Evolutionary conservation across 2,888 invertebrate genomes (phyloP).

Genomic region (Acleris sparsana): DNA sequence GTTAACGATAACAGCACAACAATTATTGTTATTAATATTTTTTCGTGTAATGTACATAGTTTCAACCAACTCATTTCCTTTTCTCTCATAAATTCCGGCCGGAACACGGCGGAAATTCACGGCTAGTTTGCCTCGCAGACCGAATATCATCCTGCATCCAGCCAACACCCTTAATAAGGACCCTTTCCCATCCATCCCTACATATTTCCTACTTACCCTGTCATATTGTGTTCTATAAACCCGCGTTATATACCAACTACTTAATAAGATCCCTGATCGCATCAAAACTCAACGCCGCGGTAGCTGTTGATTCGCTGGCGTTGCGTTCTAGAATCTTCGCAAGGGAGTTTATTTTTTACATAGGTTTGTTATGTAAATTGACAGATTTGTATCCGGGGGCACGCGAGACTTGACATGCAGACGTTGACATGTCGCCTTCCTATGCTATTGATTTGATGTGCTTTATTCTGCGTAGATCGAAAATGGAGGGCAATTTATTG

Average conservation of each 20-base stretch:
- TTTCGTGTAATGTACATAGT: too few species aligned
- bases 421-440: constrained; percentile 26
- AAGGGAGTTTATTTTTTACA: constrained; percentile 29
- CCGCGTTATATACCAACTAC: constrained; percentile 33
- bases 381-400: constrained; percentile 36
- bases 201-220: constrained; percentile 54
- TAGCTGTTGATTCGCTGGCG: not conserved
- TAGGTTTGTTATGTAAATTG: constrained; percentile 39
- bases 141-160: constrained; percentile 43
- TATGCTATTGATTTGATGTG: constrained; percentile 28
- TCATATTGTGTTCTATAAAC: constrained; percentile 45
- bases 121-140: constrained; percentile 42
- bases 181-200: constrained; percentile 46
- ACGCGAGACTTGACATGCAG: constrained; percentile 28
- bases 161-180: constrained; percentile 49
- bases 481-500: constrained; percentile 29
- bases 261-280: not conserved
- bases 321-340: constrained; percentile 19
- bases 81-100: constrained; percentile 23
- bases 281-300: not conserved
- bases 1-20: too few species aligned
- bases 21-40: too few species aligned
- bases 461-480: constrained; percentile 15
- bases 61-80: constrained; percentile 28
- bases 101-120: constrained; percentile 37